Evolutionary conservation across 2,888 invertebrate species (phyloP).

Genomic region (Coenonympha arcania): DNA sequence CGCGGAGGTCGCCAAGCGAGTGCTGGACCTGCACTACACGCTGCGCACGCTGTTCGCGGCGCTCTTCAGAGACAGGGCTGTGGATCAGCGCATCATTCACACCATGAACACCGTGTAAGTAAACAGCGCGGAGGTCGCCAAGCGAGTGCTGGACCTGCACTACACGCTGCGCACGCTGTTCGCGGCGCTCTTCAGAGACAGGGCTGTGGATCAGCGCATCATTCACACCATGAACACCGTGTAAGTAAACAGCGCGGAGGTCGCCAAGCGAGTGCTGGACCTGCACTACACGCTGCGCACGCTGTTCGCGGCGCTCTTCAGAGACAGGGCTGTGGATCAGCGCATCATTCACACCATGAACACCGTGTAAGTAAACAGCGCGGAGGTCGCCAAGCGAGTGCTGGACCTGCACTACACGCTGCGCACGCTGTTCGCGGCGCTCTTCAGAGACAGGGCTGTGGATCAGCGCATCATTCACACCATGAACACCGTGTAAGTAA

Average conservation of each 20-base stretch:
- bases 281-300: constrained; percentile 79
- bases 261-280: constrained; percentile 80
- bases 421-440: constrained; percentile 76
- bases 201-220: constrained; percentile 62
- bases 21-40: constrained; percentile 81
- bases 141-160: constrained; percentile 80
- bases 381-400: constrained; percentile 79
- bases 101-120: constrained; percentile 72
- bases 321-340: constrained; percentile 66
- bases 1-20: constrained; percentile 78
- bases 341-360: constrained; percentile 52
- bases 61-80: constrained; percentile 74
- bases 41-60: constrained; percentile 77
- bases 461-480: constrained; percentile 50
- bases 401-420: constrained; percentile 81
- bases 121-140: constrained; percentile 79
- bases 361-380: constrained; percentile 76
- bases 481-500: constrained; percentile 75
- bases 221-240: constrained; percentile 55
- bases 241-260: constrained; percentile 79
- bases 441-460: constrained; percentile 74
- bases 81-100: constrained; percentile 54
- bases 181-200: constrained; percentile 76
- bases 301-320: constrained; percentile 77
- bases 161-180: constrained; percentile 79